A percentile compares a stretch with the other conserved stretches of the same genome.
phyloP scores from a whole-genome alignment of 2,113 vertebrate species.

The Cervus canadensis region DNA sequence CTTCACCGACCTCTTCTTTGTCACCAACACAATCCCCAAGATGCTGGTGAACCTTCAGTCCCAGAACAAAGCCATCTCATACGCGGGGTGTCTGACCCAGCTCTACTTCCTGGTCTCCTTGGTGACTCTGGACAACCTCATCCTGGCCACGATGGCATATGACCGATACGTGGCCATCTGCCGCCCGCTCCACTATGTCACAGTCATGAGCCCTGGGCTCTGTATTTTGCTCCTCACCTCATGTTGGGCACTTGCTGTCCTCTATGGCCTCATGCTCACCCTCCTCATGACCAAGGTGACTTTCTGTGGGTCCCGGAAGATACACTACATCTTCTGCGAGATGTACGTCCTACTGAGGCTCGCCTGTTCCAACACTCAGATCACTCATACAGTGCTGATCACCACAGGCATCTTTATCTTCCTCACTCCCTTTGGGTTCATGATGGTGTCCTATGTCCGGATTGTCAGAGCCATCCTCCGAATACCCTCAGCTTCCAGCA shows the following conservation, averaged over 20 bases:
- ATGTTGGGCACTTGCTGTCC: not conserved
- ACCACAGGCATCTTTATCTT: not conserved
- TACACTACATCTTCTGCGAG: not conserved
- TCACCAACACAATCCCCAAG: conserved; percentile 51
- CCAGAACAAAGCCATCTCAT: conserved; percentile 22
- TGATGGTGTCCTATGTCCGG: not conserved
- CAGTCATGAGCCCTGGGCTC: not conserved
- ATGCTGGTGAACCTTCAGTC: conserved; percentile 47
- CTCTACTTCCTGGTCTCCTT: conserved; percentile 61
- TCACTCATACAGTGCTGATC: not conserved
- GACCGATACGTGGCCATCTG: not conserved
- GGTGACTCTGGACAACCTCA: conserved; percentile 55
- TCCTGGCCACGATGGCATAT: conserved; percentile 41
- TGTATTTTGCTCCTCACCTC: not conserved
- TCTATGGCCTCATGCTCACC: not conserved
- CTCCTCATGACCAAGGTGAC: not conserved
- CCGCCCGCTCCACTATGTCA: not conserved
- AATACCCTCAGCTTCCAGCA: not conserved
- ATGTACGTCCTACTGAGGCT: not conserved
- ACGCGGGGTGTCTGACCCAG: not conserved
- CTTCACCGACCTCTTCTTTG: conserved; percentile 19
- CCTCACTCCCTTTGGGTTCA: not conserved
- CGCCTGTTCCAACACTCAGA: not conserved
- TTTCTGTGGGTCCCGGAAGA: not conserved
- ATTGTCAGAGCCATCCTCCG: not conserved